Conservation (phyloP, 2,888 invertebrate genomes). For the Flexamia atlantica region DNA sequence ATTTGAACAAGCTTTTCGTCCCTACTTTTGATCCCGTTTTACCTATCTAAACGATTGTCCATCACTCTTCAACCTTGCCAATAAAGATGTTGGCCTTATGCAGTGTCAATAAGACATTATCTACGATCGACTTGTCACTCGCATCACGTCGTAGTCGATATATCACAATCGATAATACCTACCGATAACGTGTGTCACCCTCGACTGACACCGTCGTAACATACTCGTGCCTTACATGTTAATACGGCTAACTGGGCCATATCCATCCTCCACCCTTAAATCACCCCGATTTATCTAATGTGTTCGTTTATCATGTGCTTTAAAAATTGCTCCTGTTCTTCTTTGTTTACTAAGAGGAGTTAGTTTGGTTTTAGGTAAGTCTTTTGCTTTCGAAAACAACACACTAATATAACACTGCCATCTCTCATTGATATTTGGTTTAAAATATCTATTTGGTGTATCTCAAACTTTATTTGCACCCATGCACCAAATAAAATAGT, state of each 20-base stretch:
- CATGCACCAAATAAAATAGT: no score
- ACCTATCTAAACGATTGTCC: background rate
- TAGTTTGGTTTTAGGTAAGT: no score
- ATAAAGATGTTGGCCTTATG: constrained; percentile 22
- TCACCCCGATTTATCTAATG: background rate
- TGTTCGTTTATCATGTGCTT: background rate
- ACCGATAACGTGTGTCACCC: background rate
- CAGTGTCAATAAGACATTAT: constrained; percentile 22
- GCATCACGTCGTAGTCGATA: background rate
- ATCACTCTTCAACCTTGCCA: background rate
- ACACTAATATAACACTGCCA: no score
- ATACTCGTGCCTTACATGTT: background rate
- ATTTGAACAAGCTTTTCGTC: no score
- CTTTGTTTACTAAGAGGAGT: no score
- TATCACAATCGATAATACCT: background rate
- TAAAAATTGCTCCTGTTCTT: no score
- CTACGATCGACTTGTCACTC: background rate
- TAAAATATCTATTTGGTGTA: no score
- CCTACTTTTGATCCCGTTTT: no score
- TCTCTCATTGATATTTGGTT: no score
- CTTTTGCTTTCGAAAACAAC: no score
- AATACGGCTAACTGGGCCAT: constrained; percentile 15
- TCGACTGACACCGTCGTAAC: background rate
- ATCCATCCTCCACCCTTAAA: background rate
- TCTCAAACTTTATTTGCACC: no score